Evolutionary conservation across 2,797 vertebrate genomes (phyloP), one percentile per base, ranked within the genome.

Genomic region (Halcyon smyrnensis): DNA sequence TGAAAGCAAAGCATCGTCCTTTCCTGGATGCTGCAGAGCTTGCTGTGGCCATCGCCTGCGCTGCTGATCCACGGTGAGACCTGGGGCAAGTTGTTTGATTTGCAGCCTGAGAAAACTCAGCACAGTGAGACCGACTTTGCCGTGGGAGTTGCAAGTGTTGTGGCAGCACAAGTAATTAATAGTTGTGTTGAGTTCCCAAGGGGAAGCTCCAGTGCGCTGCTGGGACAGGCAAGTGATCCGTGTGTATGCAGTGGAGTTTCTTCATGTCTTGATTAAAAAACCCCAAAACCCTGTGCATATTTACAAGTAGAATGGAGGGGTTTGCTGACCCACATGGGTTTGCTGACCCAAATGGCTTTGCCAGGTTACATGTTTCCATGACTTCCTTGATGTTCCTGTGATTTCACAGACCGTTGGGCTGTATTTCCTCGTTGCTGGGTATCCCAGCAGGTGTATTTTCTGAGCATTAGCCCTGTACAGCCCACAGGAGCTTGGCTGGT

Each of bases 1-100:
- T 1, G 2, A 3, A 7, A 14, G n/a, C 15, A 2, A 28, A 81
- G 60, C 5, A 1, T 20, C 2, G 6, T 10, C 21, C 32, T 54
- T 51, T 6, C 11, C 45, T 43, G 79, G 50, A 1, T 1, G 11
- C 43, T 12, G 57, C 19, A 8, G 79, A 21, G 46, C 21, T 74
- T 2, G 9, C 50, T 59, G 46, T 4, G 18, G 60, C 1, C 32
- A 6, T 1, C 3, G 8, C 8, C 48, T 63, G 2, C 5, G 56
- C 69, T 69, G 76, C 43, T 54, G 77, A 12, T 57, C 59, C 0
- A 0, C 1, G 28, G 1, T 67, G 75, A 41, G 36, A 9, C 27
- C 41, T 11, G 36, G 67, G 64, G 3, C 11, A 12, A 17, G 23
- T 17, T 6, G 15, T 6, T 39, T 6, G 27, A 4, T 63, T 41